These are phyloP conservation scores for Syndactyla subalaris DNA, from an alignment of 2,797 vertebrate species.

Conservation along the genomic window DNA sequence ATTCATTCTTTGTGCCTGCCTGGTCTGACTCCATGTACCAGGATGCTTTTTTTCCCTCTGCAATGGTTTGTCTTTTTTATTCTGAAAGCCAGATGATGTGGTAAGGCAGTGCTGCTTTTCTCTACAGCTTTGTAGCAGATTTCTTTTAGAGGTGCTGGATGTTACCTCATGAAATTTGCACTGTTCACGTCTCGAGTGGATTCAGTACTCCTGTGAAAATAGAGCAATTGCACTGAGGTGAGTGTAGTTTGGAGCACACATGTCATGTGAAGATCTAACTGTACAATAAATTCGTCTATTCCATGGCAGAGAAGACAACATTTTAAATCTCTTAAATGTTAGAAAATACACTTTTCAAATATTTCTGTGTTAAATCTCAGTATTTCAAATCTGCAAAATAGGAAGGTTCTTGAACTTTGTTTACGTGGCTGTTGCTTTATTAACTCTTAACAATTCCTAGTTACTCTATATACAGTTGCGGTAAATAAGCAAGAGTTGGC, in stretches of 20 bases:
- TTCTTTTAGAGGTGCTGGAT: background rate
- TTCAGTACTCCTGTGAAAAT: background rate
- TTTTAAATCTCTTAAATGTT: background rate
- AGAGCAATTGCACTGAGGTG: background rate
- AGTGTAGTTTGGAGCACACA: background rate
- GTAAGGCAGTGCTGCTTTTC: background rate
- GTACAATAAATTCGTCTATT: accelerated
- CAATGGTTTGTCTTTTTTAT: background rate
- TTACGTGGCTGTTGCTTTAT: background rate
- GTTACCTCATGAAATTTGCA: background rate
- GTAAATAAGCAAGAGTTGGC: background rate
- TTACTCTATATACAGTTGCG: background rate
- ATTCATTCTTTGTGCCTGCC: background rate
- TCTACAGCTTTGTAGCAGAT: background rate
- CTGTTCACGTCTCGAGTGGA: background rate
- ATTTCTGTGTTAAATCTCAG: background rate
- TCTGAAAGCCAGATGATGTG: background rate
- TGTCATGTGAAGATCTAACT: background rate
- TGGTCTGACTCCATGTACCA: background rate
- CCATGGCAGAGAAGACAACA: background rate
- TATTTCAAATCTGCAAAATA: background rate
- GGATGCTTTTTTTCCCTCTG: background rate
- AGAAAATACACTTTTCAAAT: background rate
- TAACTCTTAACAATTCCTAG: background rate
- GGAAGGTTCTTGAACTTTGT: background rate